Evolutionary conservation across 1,140 invertebrate species (phyloP), one percentile per base, ranked within the genome.

Genomic region (Diorhabda elongata): DNA sequence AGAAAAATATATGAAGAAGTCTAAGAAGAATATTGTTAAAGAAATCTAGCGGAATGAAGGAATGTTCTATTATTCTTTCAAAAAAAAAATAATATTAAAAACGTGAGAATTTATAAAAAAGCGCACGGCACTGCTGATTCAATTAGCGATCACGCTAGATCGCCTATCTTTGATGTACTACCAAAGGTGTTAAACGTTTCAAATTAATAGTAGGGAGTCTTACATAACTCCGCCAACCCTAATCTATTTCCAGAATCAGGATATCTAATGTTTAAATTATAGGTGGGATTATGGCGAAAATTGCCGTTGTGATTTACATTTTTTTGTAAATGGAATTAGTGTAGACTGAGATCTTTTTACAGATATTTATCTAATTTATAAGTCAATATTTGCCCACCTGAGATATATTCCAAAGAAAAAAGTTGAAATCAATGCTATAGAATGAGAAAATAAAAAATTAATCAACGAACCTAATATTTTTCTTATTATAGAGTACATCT

Each of bases 161-260:
- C 59, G 42, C 5, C 9, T 43, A 61, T 61, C 59, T 61, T 61
- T 61, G 59, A 61, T 61, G 8, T 42, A 61, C 42, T 61, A 42
- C 59, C 26, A 9, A 61, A 43, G 42, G 59, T 61, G 59, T 42
- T 61, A 61, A 61, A 61, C 59, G 59, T 61, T 61, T 61, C n/a
- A 52, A n/a, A 52, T 52, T 52, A 52, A 61, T 43, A 42, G 42
- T 41, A 41, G 26, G 42, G 59, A 41, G 59, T 61, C 26, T 42
- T 42, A 61, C 59, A 60, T 60, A 61, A 61, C 42, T 43, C 42
- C 8, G 26, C 8, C 59, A 42, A 9, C 42, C 26, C 26, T 42
- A 43, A 43, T 43, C 6, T 7, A 11, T 61, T 61, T 61, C 59
- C 8, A 43, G 26, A 42, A 61, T 43, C 59, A 43, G 47, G 47